Percentiles rank a stretch among this genome's conserved stretches.
Conservation (phyloP, 2,888 invertebrate species). For the Panzeria rudis region DNA sequence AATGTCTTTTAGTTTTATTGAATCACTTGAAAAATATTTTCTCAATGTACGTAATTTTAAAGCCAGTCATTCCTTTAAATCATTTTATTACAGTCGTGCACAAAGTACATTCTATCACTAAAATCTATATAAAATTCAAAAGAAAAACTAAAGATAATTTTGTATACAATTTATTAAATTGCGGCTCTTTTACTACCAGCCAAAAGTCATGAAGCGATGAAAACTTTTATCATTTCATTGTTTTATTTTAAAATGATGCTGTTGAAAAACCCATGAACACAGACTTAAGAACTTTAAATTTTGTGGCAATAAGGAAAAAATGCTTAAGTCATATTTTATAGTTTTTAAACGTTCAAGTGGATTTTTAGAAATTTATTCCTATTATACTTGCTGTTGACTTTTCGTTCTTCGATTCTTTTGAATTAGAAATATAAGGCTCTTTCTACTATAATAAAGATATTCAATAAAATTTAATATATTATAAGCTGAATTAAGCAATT, state of each 20-base stretch:
- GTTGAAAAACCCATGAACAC: constrained; percentile 22
- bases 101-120: constrained; percentile 7
- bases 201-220: constrained; percentile 10
- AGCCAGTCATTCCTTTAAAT: neutral
- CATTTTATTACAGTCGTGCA: neutral
- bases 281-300: neutral
- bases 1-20: neutral
- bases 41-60: constrained; percentile 7
- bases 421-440: no score
- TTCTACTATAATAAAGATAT: no score
- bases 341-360: no score
- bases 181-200: neutral
- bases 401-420: no score
- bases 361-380: no score
- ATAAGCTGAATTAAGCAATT: no score
- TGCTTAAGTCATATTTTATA: no score
- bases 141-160: constrained; percentile 19
- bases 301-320: constrained; percentile 1
- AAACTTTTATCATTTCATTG: neutral
- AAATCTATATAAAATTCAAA: constrained; percentile 5
- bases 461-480: no score
- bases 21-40: neutral
- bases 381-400: no score
- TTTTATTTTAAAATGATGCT: constrained; percentile 22
- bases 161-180: neutral